These are phyloP conservation scores for Agrochola circellaris DNA, from an alignment of 2,888 invertebrate species.

Conservation along the genomic window DNA sequence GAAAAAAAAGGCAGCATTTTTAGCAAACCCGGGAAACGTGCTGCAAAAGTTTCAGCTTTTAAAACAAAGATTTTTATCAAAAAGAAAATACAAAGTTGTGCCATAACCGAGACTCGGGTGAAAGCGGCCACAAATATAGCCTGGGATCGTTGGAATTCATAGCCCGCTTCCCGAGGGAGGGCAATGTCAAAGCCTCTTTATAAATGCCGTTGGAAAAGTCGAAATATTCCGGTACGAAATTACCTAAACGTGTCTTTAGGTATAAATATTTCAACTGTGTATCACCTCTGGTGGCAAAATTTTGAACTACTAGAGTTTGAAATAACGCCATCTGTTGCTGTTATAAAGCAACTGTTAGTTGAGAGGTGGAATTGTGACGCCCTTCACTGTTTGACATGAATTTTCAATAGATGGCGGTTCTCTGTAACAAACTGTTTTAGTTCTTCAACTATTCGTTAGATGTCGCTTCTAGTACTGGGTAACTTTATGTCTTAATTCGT, in stretches of 20 bases:
- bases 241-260: conserved; percentile 34
- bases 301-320: not conserved
- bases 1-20: not conserved
- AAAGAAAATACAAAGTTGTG: conserved; percentile 49
- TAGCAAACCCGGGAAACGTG: conserved; percentile 23
- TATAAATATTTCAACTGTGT: conserved; percentile 24
- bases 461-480: not conserved
- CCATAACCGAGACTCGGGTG: conserved; percentile 24
- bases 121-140: conserved; percentile 52
- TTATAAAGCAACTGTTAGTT: not conserved
- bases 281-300: conserved; percentile 2
- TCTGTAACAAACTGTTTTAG: fast-evolving
- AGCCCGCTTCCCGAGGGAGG: conserved; percentile 61
- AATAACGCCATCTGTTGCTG: conserved; percentile 53
- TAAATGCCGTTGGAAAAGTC: conserved; percentile 49
- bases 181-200: conserved; percentile 57
- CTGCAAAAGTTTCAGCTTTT: conserved; percentile 29
- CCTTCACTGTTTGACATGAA: not conserved
- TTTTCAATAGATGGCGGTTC: conserved; percentile 22
- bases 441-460: not conserved
- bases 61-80: conserved; percentile 52
- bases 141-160: conserved; percentile 63
- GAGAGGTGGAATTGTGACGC: fast-evolving
- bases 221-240: conserved; percentile 57
- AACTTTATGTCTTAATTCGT: not conserved